A percentile compares a stretch with the other conserved stretches of the same genome.
These are phyloP conservation scores for Drosophila seclusa DNA, from an alignment of 2,888 invertebrate species.

Conservation along the genomic window DNA sequence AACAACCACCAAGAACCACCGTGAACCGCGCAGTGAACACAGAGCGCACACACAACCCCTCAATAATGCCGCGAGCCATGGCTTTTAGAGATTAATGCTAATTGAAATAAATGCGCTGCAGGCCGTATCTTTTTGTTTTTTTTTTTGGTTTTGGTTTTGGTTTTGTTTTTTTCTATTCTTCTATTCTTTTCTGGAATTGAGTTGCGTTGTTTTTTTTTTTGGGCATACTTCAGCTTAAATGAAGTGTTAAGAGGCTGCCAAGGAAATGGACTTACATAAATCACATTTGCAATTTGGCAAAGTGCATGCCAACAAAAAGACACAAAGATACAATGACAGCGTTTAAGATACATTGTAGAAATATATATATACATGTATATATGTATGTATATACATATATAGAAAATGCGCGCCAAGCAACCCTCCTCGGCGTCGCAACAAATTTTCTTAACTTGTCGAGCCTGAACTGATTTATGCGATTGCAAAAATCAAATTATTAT, in stretches of 20 bases:
- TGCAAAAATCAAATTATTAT: conserved; percentile 72
- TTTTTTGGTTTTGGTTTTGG: neutral
- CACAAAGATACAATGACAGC: conserved; percentile 40
- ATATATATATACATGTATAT: neutral
- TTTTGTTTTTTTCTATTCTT: neutral
- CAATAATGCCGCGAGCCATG: conserved; percentile 5
- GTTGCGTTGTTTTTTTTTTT: conserved; percentile 20
- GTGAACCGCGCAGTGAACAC: conserved; percentile 6
- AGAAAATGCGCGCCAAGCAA: conserved; percentile 32
- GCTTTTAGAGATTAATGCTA: conserved; percentile 58
- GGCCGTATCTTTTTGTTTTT: conserved; percentile 5
- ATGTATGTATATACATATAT: neutral
- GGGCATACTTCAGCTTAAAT: conserved; percentile 63
- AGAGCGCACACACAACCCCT: neutral
- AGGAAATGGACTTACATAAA: conserved; percentile 61
- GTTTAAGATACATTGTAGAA: conserved; percentile 42
- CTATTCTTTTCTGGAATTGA: conserved; percentile 12
- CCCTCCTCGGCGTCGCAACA: conserved; percentile 44
- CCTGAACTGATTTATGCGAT: conserved; percentile 64
- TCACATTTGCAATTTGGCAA: conserved; percentile 79
- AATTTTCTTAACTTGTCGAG: conserved; percentile 55
- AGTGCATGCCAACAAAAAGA: conserved; percentile 61
- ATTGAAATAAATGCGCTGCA: conserved; percentile 62
- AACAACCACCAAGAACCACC: conserved; percentile 31
- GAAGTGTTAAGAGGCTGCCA: conserved; percentile 71